Evolutionary conservation across 2,797 vertebrate genomes (phyloP).

Genomic region (Lacerta bilineata): DNA sequence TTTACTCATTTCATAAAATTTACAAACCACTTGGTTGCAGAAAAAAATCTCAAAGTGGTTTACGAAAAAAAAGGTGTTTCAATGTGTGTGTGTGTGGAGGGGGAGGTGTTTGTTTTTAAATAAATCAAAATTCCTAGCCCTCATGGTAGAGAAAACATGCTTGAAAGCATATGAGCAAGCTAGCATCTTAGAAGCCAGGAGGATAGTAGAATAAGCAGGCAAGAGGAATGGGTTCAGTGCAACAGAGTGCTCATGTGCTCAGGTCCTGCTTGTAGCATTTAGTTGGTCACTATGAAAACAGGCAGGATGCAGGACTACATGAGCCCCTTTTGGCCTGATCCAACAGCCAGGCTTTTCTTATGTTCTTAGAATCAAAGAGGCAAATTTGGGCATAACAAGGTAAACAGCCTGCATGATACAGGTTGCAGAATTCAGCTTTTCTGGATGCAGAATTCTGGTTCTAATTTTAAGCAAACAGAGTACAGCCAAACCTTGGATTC

Average conservation of each 20-base stretch:
- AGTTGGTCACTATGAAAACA: too few species aligned
- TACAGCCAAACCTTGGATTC: too few species aligned
- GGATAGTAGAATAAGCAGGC: neutral
- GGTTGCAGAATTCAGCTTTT: neutral
- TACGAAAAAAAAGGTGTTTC: too few species aligned
- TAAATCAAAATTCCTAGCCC: neutral
- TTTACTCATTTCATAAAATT: too few species aligned
- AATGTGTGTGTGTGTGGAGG: neutral
- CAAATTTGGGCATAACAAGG: neutral
- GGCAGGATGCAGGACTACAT: too few species aligned
- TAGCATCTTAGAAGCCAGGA: neutral
- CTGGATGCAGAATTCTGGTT: neutral
- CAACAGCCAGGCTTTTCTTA: neutral
- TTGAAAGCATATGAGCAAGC: neutral
- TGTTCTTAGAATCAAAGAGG: neutral
- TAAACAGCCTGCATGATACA: neutral
- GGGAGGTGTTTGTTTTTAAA: neutral
- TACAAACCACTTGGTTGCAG: too few species aligned
- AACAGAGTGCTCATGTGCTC: too few species aligned
- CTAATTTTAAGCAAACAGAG: neutral
- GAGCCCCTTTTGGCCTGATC: too few species aligned
- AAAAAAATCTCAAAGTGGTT: too few species aligned
- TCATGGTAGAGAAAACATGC: neutral
- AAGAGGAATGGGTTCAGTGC: neutral
- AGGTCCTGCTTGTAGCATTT: too few species aligned